phyloP scores from a whole-genome alignment of 2,113 vertebrate species.

The Thalassoma bifasciatum region DNA sequence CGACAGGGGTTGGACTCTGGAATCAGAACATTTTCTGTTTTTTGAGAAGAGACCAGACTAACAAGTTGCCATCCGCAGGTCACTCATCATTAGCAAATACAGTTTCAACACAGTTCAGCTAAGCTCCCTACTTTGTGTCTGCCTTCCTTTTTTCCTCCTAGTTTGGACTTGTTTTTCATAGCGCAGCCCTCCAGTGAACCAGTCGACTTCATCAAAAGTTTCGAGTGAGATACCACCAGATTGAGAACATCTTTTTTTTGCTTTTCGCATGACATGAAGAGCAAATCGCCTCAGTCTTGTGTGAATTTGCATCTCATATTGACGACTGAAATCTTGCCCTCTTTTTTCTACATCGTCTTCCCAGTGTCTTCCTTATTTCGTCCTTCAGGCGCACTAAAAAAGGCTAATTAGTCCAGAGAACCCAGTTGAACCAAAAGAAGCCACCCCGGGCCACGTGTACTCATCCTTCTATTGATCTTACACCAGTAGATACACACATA shows the following conservation, averaged over 20 bases:
- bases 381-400: constrained; percentile 58
- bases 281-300: constrained; percentile 13
- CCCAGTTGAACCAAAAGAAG: constrained; percentile 52
- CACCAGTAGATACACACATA: constrained; percentile 22
- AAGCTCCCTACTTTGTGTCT: constrained; percentile 24
- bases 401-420: constrained; percentile 76
- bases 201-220: constrained; percentile 49
- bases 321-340: constrained; percentile 29
- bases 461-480: constrained; percentile 48
- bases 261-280: constrained; percentile 34
- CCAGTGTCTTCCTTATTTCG: constrained; percentile 25
- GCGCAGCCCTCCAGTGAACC: constrained; percentile 17
- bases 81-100: constrained; percentile 58
- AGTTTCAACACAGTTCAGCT: constrained; percentile 28
- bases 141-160: not conserved
- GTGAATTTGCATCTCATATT: constrained; percentile 45
- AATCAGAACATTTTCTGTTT: constrained; percentile 8
- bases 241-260: constrained; percentile 62
- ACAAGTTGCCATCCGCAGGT: constrained; percentile 47
- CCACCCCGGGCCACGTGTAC: constrained; percentile 53
- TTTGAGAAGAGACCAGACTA: constrained; percentile 11
- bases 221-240: constrained; percentile 26
- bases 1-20: constrained; percentile 14
- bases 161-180: constrained; percentile 36
- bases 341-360: constrained; percentile 47